Conservation (phyloP, 2,888 invertebrate genomes). For the Acrobasis suavella region DNA sequence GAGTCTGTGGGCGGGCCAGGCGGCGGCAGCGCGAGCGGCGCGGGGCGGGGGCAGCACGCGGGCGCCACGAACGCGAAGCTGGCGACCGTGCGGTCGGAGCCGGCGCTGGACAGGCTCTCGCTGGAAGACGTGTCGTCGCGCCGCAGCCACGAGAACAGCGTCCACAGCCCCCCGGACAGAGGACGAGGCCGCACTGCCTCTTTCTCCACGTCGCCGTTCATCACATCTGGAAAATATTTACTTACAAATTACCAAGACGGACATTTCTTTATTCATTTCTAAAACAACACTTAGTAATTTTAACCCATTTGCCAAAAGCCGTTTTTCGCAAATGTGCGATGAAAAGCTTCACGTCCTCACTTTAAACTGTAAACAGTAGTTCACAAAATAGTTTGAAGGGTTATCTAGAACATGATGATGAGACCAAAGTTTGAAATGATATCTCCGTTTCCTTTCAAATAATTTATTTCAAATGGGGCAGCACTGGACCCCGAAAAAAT, state of each 20-base stretch:
- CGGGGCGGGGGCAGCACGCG: conserved; percentile 66
- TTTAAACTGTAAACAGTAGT: too few relatives aligned
- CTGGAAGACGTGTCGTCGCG: conserved; percentile 73
- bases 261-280: too few relatives aligned
- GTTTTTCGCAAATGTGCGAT: too few relatives aligned
- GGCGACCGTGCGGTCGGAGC: conserved; percentile 87
- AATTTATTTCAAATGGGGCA: too few relatives aligned
- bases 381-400: too few relatives aligned
- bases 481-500: too few relatives aligned
- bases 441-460: too few relatives aligned
- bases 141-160: conserved; percentile 89
- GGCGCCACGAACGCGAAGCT: conserved; percentile 87
- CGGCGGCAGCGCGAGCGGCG: conserved; percentile 68
- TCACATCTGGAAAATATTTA: conserved; percentile 56
- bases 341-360: too few relatives aligned
- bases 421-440: too few relatives aligned
- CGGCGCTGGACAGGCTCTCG: conserved; percentile 85
- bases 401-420: too few relatives aligned
- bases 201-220: conserved; percentile 58
- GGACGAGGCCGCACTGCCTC: conserved; percentile 69
- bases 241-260: conserved; percentile 16
- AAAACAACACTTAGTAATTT: too few relatives aligned
- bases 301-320: too few relatives aligned
- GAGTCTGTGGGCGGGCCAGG: conserved; percentile 84
- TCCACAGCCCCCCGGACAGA: conserved; percentile 76